Evolutionary conservation across 1,140 invertebrate species (phyloP).

Genomic region (Diuraphis noxia): DNA sequence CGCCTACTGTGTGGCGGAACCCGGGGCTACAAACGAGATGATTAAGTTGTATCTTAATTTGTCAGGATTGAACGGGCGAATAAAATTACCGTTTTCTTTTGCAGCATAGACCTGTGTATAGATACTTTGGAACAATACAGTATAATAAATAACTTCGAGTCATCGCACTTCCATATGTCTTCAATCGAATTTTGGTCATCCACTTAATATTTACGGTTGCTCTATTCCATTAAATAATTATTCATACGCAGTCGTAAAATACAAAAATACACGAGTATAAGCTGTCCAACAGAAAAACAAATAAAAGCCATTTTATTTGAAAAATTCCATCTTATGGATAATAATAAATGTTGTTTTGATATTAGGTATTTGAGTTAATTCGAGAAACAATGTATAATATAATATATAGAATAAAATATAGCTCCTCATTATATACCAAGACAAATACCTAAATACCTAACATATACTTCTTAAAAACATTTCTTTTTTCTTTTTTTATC

Average conservation of each 20-base stretch:
- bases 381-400: background rate
- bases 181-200: background rate
- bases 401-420: background rate
- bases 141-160: background rate
- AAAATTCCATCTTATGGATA: background rate
- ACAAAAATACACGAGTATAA: background rate
- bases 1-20: conserved; percentile 14
- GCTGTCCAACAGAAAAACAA: background rate
- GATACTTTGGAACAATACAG: background rate
- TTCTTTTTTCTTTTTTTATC: background rate
- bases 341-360: background rate
- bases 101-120: background rate
- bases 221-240: background rate
- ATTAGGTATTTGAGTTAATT: background rate
- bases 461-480: background rate
- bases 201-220: background rate
- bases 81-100: conserved; percentile 40
- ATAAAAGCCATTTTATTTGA: background rate
- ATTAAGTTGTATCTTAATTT: conserved; percentile 45
- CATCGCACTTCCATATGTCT: background rate
- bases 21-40: conserved; percentile 17
- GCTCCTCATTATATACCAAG: background rate
- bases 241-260: background rate
- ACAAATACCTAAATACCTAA: background rate
- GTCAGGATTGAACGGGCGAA: conserved; percentile 1